Percentiles rank a stretch among this genome's conserved stretches.
Conservation (phyloP, 2,797 vertebrate species). For the Chelon labrosus region DNA sequence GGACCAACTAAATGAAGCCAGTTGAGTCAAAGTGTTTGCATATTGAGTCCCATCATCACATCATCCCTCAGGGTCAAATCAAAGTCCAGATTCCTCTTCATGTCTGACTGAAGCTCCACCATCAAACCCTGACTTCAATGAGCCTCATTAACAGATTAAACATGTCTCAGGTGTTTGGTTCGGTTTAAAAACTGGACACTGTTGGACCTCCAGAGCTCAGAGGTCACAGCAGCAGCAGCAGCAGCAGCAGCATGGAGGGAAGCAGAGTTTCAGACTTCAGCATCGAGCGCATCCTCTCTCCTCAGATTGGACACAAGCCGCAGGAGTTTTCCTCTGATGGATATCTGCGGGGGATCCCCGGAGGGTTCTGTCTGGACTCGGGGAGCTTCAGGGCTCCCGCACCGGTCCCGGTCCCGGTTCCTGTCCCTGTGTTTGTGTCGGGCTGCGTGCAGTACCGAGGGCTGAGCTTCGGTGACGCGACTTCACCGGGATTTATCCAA, state of each 20-base stretch:
- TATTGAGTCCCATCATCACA: background rate
- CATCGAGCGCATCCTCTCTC: constrained; percentile 80
- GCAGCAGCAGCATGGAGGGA: constrained; percentile 56
- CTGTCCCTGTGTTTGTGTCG: too few relatives aligned
- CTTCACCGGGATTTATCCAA: constrained; percentile 13
- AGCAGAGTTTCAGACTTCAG: constrained; percentile 78
- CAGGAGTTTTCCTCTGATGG: background rate
- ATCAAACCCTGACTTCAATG: background rate
- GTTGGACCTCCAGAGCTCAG: too few relatives aligned
- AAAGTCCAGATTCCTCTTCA: constrained; percentile 17
- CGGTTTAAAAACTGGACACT: constrained; percentile 32
- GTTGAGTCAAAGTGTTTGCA: too few relatives aligned
- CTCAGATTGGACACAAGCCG: constrained; percentile 48
- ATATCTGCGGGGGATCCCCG: background rate
- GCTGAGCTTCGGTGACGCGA: constrained; percentile 29
- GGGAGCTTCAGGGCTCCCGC: too few relatives aligned
- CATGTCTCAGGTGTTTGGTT: constrained; percentile 17
- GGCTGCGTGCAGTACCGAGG: too few relatives aligned
- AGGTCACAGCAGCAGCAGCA: constrained; percentile 5
- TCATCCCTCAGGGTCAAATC: constrained; percentile 28
- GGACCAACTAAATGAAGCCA: background rate
- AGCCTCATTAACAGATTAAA: constrained; percentile 40
- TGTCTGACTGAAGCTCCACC: constrained; percentile 22
- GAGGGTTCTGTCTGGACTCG: rapidly evolving
- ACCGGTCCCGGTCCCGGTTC: too few relatives aligned